Conservation (phyloP, 1,140 invertebrate species). For the Asbolus verrucosus region DNA sequence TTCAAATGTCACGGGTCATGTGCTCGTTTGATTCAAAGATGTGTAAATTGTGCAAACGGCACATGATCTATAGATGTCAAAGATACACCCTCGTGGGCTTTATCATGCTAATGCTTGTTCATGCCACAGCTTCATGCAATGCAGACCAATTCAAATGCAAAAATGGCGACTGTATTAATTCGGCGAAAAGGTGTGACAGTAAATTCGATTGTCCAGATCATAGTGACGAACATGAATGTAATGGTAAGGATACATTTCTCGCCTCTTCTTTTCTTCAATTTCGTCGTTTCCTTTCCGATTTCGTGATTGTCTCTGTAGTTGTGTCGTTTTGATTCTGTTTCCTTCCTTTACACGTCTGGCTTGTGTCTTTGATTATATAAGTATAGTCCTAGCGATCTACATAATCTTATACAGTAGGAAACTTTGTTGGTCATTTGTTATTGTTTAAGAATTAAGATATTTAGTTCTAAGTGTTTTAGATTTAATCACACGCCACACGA, state of each 20-base stretch:
- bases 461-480: constrained; percentile 38
- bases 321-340: constrained; percentile 7
- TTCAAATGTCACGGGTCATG: constrained; percentile 37
- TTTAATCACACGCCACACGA: constrained; percentile 15
- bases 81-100: constrained; percentile 33
- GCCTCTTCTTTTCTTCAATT: neutral
- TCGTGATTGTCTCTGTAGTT: constrained; percentile 9
- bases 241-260: constrained; percentile 64
- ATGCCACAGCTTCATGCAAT: constrained; percentile 67
- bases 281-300: constrained; percentile 7
- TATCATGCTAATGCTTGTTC: constrained; percentile 42
- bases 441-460: constrained; percentile 6
- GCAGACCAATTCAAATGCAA: constrained; percentile 76
- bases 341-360: constrained; percentile 2
- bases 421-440: constrained; percentile 4
- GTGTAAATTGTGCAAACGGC: neutral
- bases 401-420: constrained; percentile 12
- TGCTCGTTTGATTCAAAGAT: constrained; percentile 52
- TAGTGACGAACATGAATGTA: constrained; percentile 76
- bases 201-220: constrained; percentile 77
- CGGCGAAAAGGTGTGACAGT: constrained; percentile 74
- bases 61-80: constrained; percentile 1
- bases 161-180: constrained; percentile 71
- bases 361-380: constrained; percentile 23
- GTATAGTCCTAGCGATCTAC: neutral